A percentile compares a stretch with the other conserved stretches of the same genome.
Conservation (phyloP, 2,888 invertebrate genomes). For the Cacoxenus indagator region DNA sequence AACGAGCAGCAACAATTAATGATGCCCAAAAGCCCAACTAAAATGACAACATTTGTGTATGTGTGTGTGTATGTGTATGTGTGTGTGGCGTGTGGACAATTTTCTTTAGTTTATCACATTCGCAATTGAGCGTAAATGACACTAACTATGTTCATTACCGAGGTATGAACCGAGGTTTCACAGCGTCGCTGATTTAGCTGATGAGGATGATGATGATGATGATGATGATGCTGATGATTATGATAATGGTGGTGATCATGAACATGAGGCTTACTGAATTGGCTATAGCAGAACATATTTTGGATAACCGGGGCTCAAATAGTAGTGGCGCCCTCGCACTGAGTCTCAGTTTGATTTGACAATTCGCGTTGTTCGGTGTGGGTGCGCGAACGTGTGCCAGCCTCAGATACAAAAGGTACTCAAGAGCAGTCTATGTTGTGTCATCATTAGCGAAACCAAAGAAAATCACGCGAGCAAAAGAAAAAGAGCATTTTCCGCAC, state of each 20-base stretch:
- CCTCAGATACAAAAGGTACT: too few relatives aligned
- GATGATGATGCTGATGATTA: background rate
- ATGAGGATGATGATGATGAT: background rate
- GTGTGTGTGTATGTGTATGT: background rate
- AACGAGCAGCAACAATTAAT: constrained; percentile 4
- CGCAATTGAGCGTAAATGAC: background rate
- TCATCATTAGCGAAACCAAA: too few relatives aligned
- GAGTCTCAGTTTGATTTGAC: too few relatives aligned
- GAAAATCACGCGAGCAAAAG: too few relatives aligned
- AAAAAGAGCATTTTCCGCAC: too few relatives aligned
- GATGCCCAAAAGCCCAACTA: background rate
- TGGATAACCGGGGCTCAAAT: too few relatives aligned
- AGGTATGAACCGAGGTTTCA: background rate
- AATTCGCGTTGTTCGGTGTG: too few relatives aligned
- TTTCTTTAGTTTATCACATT: background rate
- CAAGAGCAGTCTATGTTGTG: too few relatives aligned
- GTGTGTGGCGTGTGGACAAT: background rate
- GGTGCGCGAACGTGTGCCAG: too few relatives aligned
- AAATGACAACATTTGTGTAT: background rate
- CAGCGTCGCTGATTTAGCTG: background rate
- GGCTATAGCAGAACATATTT: too few relatives aligned
- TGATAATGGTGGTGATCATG: constrained; percentile 12
- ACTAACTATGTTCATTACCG: background rate
- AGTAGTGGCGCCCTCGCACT: too few relatives aligned
- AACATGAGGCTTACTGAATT: too few relatives aligned